Conservation (phyloP, 2,888 invertebrate species). For the Clivina fossor region DNA sequence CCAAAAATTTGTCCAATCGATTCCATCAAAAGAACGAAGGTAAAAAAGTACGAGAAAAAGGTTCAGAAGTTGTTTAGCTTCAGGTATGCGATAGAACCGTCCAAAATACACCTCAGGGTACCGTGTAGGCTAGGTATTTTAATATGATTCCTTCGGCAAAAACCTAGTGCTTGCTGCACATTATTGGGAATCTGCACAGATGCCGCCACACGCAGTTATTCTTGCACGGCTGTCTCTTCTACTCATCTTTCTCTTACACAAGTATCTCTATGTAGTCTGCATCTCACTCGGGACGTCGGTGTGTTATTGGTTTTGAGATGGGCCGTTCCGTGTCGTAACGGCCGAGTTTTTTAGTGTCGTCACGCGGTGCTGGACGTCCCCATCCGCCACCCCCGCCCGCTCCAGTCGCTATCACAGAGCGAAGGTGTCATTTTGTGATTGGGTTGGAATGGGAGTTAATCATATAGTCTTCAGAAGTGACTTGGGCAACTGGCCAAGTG, state of each 20-base stretch:
- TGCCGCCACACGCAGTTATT: slow-evolving; percentile 50
- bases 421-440: no score
- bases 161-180: slow-evolving; percentile 51
- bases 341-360: slow-evolving; percentile 18
- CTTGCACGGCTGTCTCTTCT: slow-evolving; percentile 34
- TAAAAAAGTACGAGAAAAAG: no score
- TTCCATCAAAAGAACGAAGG: no score
- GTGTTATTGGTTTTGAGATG: slow-evolving; percentile 22
- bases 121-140: slow-evolving; percentile 50
- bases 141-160: slow-evolving; percentile 52
- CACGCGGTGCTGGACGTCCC: not conserved
- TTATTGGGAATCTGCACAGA: slow-evolving; percentile 54
- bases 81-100: slow-evolving; percentile 37
- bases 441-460: slow-evolving; percentile 9
- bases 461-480: slow-evolving; percentile 21
- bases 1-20: no score
- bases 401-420: no score
- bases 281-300: not conserved
- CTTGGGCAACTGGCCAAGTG: slow-evolving; percentile 19
- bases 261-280: not conserved
- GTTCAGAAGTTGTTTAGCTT: no score
- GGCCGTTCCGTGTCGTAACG: slow-evolving; percentile 11
- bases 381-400: no score
- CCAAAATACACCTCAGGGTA: slow-evolving; percentile 51
- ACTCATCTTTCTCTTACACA: not conserved